Evolutionary conservation across 2,113 vertebrate species (phyloP), one percentile per base, ranked within the genome.

Genomic region (Hypocryptadius cinnamomeus): DNA sequence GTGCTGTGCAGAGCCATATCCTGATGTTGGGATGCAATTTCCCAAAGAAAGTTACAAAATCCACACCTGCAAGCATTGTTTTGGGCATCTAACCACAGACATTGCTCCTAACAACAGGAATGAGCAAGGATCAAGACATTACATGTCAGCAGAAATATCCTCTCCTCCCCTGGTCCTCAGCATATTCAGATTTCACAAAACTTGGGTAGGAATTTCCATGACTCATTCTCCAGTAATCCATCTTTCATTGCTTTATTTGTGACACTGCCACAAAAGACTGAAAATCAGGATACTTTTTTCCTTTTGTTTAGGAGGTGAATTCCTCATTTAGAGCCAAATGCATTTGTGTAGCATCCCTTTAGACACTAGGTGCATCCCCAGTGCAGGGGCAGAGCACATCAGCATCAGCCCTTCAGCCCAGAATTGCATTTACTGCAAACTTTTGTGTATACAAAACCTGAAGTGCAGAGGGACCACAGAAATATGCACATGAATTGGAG

Each of bases 101-200:
- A 90, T 57, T 51, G 64, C 37, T 91, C 69, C 61, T 77, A 93
- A 84, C 50, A 70, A 93, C 61, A 84, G 82, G 40, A 80, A 89
- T 51, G 54, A 76, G 92, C 61, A 78, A 92, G 85, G 47, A 94
- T 90, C 92, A 94, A 94, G 94, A 92, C 79, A 93, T 92, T 91
- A 84, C 80, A 95, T 90, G 94, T 86, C 94, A 96, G 65, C 51
- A 94, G 72, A 92, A 94, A 86, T 86, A 91, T 95, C 89, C 63
- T 87, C 70, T 77, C 85, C 42, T 85, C 57, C 61, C 53, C 74
- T 16, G 21, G 86, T 85, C 87, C 87, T 66, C 15, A 13, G 79
- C 76, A 91, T 60, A 86, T 89, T 83, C 92, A 73, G 61, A 95
- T 88, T 93, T 96, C 93, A 96, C 82, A 95, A 93, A 96, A 84